Evolutionary conservation across 2,113 vertebrate species (phyloP).

Genomic region (Lophura nycthemera): DNA sequence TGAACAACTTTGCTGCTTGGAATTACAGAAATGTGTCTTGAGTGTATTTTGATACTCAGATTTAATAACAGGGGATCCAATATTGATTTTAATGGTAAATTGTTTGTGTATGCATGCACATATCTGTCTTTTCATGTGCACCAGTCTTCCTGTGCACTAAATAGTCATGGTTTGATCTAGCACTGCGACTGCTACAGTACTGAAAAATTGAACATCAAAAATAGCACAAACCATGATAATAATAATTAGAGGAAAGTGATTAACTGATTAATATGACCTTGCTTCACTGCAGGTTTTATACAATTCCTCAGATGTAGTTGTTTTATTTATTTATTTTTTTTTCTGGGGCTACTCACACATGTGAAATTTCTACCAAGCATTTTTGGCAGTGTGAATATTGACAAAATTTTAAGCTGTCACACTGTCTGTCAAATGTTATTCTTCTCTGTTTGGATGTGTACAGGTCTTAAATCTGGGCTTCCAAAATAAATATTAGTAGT

Average conservation of each 20-base stretch:
- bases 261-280: neutral
- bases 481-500: neutral
- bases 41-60: slow-evolving; percentile 50
- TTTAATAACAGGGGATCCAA: slow-evolving; percentile 54
- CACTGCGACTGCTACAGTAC: neutral
- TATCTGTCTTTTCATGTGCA: neutral
- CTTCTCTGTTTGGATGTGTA: neutral
- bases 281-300: neutral
- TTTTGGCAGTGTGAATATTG: neutral
- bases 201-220: neutral
- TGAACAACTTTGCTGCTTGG: slow-evolving; percentile 38
- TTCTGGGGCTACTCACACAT: neutral
- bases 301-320: neutral
- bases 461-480: neutral
- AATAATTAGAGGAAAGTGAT: neutral
- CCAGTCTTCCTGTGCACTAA: neutral
- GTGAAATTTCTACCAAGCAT: neutral
- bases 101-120: neutral
- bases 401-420: neutral
- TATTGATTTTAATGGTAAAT: slow-evolving; percentile 58
- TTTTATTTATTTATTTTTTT: neutral
- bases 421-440: neutral
- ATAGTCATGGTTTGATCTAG: neutral
- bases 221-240: neutral
- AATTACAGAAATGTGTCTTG: slow-evolving; percentile 52